phyloP scores from a whole-genome alignment of 2,797 vertebrate species.

The Neopelma chrysocephalum region DNA sequence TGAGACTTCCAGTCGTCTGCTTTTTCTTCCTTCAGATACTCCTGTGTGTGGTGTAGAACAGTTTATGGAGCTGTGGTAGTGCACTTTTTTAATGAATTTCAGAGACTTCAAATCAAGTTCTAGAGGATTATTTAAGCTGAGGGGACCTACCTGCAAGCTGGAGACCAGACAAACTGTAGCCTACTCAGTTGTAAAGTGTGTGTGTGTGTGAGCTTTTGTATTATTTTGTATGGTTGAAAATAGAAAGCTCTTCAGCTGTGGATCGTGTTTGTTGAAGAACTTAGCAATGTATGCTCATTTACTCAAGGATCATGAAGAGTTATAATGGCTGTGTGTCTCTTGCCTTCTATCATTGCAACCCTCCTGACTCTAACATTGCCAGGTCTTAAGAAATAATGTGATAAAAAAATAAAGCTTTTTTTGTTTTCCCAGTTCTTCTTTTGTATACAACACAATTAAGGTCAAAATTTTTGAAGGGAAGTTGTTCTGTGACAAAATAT shows the following conservation, averaged over 20 bases:
- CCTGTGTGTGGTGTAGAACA: neutral
- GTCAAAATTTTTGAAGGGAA: neutral
- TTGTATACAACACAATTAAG: neutral
- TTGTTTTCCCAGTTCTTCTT: neutral
- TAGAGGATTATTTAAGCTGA: neutral
- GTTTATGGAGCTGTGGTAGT: neutral
- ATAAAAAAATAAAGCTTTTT: neutral
- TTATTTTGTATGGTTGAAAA: neutral
- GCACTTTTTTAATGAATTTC: neutral
- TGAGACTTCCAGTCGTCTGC: neutral
- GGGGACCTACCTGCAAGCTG: neutral
- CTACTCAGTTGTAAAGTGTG: neutral
- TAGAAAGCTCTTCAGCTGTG: neutral
- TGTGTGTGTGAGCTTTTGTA: accelerated
- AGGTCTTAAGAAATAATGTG: neutral
- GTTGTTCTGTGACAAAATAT: neutral
- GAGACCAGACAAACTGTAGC: neutral
- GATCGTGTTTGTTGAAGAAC: neutral
- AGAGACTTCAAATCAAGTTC: neutral
- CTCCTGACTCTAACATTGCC: neutral
- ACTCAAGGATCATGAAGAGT: neutral
- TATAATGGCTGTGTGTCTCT: neutral
- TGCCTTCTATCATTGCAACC: neutral
- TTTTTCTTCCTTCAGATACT: neutral
- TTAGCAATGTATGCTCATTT: neutral